phyloP scores from a whole-genome alignment of 1,140 invertebrate genomes.

The Eueides isabella region DNA sequence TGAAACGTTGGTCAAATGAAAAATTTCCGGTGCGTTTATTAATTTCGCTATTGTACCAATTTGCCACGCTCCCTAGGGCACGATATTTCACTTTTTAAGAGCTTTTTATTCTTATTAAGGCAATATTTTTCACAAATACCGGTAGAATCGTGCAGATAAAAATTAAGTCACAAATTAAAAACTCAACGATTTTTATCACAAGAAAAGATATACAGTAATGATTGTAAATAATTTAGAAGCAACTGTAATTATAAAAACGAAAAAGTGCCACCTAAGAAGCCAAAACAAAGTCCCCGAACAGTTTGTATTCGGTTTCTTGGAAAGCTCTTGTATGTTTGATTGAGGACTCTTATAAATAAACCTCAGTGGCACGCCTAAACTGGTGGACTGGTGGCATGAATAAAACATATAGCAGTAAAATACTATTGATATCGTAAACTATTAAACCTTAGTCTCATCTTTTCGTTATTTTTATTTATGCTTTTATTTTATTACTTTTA shows the following conservation, averaged over 20 bases:
- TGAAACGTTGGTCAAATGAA: slow-evolving; percentile 70
- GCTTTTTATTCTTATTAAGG: not conserved
- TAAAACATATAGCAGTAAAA: slow-evolving; percentile 36
- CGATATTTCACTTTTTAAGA: slow-evolving; percentile 48
- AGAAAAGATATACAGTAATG: not conserved
- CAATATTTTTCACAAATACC: not conserved
- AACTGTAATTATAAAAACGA: slow-evolving; percentile 17
- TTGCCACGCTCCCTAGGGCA: slow-evolving; percentile 49
- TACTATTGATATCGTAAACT: slow-evolving; percentile 10
- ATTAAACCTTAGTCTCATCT: not conserved
- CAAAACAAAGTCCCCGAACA: slow-evolving; percentile 68
- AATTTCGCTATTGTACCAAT: slow-evolving; percentile 72
- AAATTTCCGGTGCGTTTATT: slow-evolving; percentile 69
- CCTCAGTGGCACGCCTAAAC: slow-evolving; percentile 38
- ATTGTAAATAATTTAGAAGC: slow-evolving; percentile 8
- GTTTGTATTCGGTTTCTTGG: slow-evolving; percentile 63
- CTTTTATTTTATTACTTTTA: not conserved
- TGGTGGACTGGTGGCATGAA: slow-evolving; percentile 37
- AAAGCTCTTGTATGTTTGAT: slow-evolving; percentile 65
- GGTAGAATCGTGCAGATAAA: not conserved
- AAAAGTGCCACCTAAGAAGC: slow-evolving; percentile 63
- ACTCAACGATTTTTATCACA: not conserved
- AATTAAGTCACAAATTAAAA: not conserved
- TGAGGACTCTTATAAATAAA: slow-evolving; percentile 73
- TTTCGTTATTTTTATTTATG: not conserved